Evolutionary conservation across 2,797 vertebrate species (phyloP).

Genomic region (Netta rufina): DNA sequence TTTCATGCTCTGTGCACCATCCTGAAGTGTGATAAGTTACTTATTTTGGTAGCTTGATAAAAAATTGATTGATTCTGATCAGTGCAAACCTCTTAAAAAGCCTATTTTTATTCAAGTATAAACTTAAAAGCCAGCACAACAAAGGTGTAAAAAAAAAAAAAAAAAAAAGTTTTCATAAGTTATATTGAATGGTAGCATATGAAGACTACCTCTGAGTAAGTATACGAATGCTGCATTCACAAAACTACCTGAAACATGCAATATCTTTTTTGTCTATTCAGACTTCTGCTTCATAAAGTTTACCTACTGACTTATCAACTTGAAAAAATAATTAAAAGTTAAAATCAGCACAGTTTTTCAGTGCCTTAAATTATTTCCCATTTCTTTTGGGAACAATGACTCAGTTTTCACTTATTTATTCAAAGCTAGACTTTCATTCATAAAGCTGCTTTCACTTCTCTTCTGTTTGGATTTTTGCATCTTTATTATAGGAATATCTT

Average conservation of each 20-base stretch:
- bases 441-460: background rate
- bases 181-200: background rate
- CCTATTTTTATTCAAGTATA: slow-evolving; percentile 46
- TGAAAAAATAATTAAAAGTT: background rate
- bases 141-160: background rate
- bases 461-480: background rate
- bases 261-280: background rate
- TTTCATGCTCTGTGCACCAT: slow-evolving; percentile 52
- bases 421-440: background rate
- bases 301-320: background rate
- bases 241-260: background rate
- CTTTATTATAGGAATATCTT: background rate
- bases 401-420: background rate
- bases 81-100: slow-evolving; percentile 56
- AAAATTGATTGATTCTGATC: slow-evolving; percentile 75
- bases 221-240: background rate
- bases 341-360: background rate
- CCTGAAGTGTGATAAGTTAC: slow-evolving; percentile 37
- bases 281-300: background rate
- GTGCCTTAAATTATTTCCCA: background rate
- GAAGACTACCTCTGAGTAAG: background rate
- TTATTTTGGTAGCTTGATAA: slow-evolving; percentile 74
- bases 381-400: background rate
- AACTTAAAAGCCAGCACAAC: slow-evolving; percentile 31
- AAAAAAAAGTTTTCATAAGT: slow-evolving; percentile 41